Conservation (phyloP, 2,888 invertebrate species). For the Ryuthela nishihirai region DNA sequence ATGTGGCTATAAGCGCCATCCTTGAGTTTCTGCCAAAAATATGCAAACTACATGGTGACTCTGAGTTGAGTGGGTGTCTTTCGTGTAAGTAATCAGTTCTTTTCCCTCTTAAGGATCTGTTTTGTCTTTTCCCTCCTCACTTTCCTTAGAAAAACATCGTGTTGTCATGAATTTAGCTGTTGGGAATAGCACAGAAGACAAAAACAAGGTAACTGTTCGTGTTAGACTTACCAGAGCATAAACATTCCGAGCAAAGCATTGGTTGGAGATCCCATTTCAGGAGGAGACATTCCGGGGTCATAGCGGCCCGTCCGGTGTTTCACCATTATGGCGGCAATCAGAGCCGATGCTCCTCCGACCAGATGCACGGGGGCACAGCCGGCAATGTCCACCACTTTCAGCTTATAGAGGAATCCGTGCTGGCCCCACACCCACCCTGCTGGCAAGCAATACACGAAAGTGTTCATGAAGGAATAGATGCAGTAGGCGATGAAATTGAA, state of each 20-base stretch:
- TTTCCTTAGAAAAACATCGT: no score
- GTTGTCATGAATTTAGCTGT: no score
- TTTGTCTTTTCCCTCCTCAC: no score
- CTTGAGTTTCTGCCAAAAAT: no score
- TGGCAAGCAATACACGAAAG: conserved; percentile 84
- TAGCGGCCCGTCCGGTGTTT: conserved; percentile 77
- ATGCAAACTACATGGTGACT: no score
- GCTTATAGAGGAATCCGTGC: conserved; percentile 45
- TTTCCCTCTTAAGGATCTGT: no score
- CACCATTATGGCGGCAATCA: conserved; percentile 83
- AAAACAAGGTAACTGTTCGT: neutral
- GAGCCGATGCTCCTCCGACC: conserved; percentile 70
- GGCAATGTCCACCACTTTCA: conserved; percentile 50
- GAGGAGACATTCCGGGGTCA: conserved; percentile 65
- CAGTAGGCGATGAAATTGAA: conserved; percentile 74
- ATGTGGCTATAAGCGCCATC: no score
- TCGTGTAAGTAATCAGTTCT: no score
- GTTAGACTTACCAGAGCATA: conserved; percentile 65
- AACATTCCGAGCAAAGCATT: conserved; percentile 89
- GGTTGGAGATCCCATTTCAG: conserved; percentile 81
- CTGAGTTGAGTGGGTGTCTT: no score
- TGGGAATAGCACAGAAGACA: no score
- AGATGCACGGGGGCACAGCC: conserved; percentile 72
- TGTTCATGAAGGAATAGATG: conserved; percentile 81
- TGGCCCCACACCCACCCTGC: conserved; percentile 56